These are phyloP conservation scores for Crenichthys baileyi DNA, from an alignment of 2,797 vertebrate species.

Conservation along the genomic window DNA sequence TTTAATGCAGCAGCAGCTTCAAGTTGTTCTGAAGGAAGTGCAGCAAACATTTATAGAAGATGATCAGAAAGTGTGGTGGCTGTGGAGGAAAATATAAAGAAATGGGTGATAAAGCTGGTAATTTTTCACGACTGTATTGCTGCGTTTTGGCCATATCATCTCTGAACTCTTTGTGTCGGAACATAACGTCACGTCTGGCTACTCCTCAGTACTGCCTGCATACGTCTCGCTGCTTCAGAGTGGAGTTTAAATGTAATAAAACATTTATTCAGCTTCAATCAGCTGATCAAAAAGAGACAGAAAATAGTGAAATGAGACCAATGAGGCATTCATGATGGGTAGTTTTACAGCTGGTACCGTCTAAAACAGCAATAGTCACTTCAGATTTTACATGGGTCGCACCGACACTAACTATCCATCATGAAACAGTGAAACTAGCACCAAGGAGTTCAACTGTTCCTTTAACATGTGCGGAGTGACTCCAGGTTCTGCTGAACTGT, in stretches of 20 bases:
- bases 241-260: not conserved
- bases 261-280: not conserved
- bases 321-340: not conserved
- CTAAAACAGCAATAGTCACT: not conserved
- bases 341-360: not conserved
- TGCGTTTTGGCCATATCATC: no score
- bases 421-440: not conserved
- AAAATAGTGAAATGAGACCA: not conserved
- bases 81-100: not conserved
- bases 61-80: not conserved
- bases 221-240: not conserved
- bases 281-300: no score
- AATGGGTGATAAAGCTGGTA: not conserved
- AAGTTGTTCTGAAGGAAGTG: not conserved
- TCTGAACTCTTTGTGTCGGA: no score
- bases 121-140: no score
- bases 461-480: not conserved
- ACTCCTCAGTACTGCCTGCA: no score
- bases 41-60: not conserved
- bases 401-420: not conserved
- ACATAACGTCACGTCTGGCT: no score
- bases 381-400: not conserved
- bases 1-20: no score
- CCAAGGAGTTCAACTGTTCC: not conserved
- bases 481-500: not conserved